Evolutionary conservation across 2,113 vertebrate genomes (phyloP), one percentile per base, ranked within the genome.

Genomic region (Rostratula benghalensis): DNA sequence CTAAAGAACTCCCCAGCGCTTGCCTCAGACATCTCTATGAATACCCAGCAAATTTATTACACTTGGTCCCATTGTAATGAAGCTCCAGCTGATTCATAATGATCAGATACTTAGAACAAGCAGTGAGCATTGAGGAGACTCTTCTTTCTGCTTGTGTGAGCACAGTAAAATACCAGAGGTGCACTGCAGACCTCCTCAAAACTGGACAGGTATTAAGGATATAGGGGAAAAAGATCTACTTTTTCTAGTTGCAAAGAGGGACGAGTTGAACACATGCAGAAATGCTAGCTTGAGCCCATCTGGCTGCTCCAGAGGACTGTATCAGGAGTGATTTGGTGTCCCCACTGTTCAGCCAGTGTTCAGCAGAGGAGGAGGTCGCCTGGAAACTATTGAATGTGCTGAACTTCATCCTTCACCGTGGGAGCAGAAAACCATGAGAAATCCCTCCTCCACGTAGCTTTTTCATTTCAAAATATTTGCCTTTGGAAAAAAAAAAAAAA

Each of bases 231-330:
- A 53, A 33, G 1, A 35, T 5, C 31, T 28, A 23, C 2, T 84
- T 60, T 74, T 77, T 37, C 10, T 61, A 7, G 8, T 18, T 71
- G 7, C 25, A 64, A 76, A 57, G 23, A 88, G 23, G 7, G 22
- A 56, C 3, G 59, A 2, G 23, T 43, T 75, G 56, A 71, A 54
- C 6, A 9, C 7, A 5, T 48, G 13, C 43, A 75, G 56, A 88
- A 67, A 35, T 31, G 3, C 18, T 33, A 68, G 68, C 28, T 63
- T 71, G 56, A 64, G 48, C 83, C 90, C 6, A 14, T 64, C 17
- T 75, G 7, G 0, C 5, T 43, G 8, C 27, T 91, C 10, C 31
- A 0, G 0, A 59, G 7, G n/a, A 37, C 25, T 48, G 24, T 45
- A 37, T 8, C 24, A 68, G 43, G 46, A 31, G n/a, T 25, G 30